Evolutionary conservation across 2,113 vertebrate species (phyloP), one percentile per base, ranked within the genome.

Genomic region (Limanda limanda): DNA sequence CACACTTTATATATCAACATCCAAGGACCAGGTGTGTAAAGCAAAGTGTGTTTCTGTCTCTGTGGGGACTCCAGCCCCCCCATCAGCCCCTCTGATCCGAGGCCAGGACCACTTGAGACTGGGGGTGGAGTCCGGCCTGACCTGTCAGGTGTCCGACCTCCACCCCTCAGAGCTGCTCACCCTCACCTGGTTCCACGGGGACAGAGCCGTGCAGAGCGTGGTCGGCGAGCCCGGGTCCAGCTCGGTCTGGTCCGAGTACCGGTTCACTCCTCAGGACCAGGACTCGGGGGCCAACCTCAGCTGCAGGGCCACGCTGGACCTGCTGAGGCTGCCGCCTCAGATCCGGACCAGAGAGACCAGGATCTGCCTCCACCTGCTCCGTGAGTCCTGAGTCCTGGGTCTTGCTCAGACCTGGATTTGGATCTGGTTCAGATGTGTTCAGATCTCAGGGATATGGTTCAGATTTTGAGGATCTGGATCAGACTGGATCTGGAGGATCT

Each of bases 301-400:
- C 45, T 95, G 94, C 86, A 86, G 83, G 20, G 93, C 89, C 25
- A 52, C 21, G 0, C 78, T 94, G 27, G 12, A 65, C 12, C 57
- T 93, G 7, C 12, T 23, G 0, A 69, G 64, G 3, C 77, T 93
- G 13, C 85, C 88, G 0, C 7, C 23, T 0, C 74, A 85, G 5
- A 47, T 72, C 64, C 58, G 3, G 37, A 87, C 17, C 74, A 91
- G 61, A 52, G 84, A 92, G 59, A 87, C 89, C 54, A 81, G 37
- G 0, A 54, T 74, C 20, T 45, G 13, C 2, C 31, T 94, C 1
- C 62, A 70, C 20, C 67, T 89, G 5, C 59, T 81, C 37, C 89
- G 94, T 95, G 80, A 92, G 7, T 63, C n/a, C 42, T 95, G 80
- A 54, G 11, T 24, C 23, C 42, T 17, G 13, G 1, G 45, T 47